These are phyloP conservation scores for Oplegnathus fasciatus DNA, from an alignment of 2,113 vertebrate genomes.

Conservation along the genomic window DNA sequence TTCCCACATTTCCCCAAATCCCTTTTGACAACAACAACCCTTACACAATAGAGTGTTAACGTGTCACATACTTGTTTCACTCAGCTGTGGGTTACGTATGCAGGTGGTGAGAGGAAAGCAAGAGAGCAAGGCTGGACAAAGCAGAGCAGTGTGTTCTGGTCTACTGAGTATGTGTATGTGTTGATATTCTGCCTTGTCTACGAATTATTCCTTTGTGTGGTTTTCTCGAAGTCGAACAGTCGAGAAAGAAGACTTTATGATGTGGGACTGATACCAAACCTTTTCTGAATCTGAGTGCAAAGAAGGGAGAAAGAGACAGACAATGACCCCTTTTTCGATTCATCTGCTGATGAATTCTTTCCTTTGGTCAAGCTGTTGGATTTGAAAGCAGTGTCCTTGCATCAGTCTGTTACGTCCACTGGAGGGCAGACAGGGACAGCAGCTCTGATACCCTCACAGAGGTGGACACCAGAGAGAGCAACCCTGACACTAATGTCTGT, in stretches of 20 bases:
- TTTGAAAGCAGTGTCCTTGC: slow-evolving; percentile 29
- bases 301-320: neutral
- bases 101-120: slow-evolving; percentile 32
- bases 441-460: neutral
- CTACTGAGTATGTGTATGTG: neutral
- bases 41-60: slow-evolving; percentile 12
- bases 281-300: neutral
- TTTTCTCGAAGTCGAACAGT: neutral
- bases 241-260: neutral
- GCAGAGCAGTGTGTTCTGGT: neutral
- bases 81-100: slow-evolving; percentile 1
- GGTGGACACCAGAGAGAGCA: neutral
- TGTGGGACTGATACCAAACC: neutral
- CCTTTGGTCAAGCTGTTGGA: neutral
- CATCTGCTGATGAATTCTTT: neutral
- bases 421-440: slow-evolving; percentile 75
- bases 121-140: neutral
- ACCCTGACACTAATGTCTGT: neutral
- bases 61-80: slow-evolving; percentile 18
- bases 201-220: neutral
- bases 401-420: slow-evolving; percentile 53
- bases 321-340: neutral
- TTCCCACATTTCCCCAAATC: slow-evolving; percentile 22
- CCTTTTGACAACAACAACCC: slow-evolving; percentile 15
- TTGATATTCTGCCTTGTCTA: neutral